Evolutionary conservation across 2,797 vertebrate genomes (phyloP).

Genomic region (Huso huso): DNA sequence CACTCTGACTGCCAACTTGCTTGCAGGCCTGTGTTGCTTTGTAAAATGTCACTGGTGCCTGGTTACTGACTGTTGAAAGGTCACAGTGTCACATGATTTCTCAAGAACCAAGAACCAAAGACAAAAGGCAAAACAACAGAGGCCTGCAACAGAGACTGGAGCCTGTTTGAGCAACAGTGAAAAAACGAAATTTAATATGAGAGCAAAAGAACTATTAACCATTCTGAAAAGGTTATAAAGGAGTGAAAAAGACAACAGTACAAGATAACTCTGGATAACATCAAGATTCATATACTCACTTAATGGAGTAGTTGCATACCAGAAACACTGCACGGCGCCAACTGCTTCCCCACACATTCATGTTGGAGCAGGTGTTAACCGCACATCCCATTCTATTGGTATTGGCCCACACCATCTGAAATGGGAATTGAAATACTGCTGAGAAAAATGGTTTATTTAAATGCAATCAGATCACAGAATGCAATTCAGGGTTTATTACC

Average conservation of each 20-base stretch:
- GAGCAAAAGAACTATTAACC: not conserved
- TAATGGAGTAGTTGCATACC: slow-evolving; percentile 85
- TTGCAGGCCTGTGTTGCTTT: too few species aligned
- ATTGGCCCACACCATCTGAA: slow-evolving; percentile 86
- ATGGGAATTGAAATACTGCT: slow-evolving; percentile 12
- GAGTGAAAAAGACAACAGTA: too few species aligned
- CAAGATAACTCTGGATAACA: too few species aligned
- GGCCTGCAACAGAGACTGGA: not conserved
- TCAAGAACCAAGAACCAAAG: too few species aligned
- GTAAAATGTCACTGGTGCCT: too few species aligned
- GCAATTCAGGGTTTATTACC: not conserved
- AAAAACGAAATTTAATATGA: not conserved
- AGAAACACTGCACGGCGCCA: slow-evolving; percentile 67
- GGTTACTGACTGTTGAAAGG: too few species aligned
- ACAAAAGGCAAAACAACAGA: not conserved
- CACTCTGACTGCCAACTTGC: too few species aligned
- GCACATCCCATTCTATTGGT: slow-evolving; percentile 77
- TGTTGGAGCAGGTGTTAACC: slow-evolving; percentile 62
- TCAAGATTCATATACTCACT: slow-evolving; percentile 53
- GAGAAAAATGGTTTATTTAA: not conserved
- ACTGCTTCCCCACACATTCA: slow-evolving; percentile 65
- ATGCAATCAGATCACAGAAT: not conserved
- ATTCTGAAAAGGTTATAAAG: not conserved
- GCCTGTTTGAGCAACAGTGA: too few species aligned
- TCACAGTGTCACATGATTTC: too few species aligned